phyloP scores from a whole-genome alignment of 2,113 vertebrate genomes.

The Otis tarda region DNA sequence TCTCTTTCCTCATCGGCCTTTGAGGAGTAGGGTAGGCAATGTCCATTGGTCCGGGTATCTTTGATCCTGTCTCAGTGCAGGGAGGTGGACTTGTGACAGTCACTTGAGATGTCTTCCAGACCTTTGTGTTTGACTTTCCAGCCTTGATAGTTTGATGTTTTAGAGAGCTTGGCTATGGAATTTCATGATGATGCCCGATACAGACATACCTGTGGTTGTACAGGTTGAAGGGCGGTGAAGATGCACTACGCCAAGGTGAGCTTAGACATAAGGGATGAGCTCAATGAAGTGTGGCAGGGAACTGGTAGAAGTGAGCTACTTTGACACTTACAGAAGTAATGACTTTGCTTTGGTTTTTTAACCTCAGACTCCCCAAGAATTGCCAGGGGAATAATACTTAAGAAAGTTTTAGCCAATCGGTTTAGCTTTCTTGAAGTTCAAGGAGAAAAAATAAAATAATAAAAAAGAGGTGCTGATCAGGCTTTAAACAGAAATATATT shows the following conservation, averaged over 20 bases:
- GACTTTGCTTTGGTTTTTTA: neutral
- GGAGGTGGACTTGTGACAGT: neutral
- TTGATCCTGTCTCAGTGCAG: neutral
- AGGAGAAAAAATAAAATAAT: neutral
- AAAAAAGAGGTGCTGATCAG: neutral
- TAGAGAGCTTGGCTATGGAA: neutral
- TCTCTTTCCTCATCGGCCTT: neutral
- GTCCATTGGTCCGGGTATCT: neutral
- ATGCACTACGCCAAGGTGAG: neutral
- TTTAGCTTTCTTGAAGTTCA: neutral
- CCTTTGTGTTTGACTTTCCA: neutral
- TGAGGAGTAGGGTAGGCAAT: neutral
- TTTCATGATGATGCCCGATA: neutral
- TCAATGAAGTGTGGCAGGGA: neutral
- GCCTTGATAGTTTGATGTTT: neutral
- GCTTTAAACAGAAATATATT: neutral
- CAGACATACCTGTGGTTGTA: neutral
- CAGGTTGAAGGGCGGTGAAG: neutral
- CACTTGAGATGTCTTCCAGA: neutral
- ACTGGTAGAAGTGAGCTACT: neutral
- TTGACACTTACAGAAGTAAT: neutral
- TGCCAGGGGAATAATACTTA: neutral
- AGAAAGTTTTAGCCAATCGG: neutral
- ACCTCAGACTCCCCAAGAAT: neutral
- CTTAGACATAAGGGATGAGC: neutral